Base-by-base conservation (phyloP, 1,140 invertebrate genomes). In the Onthophagus taurus region DNA sequence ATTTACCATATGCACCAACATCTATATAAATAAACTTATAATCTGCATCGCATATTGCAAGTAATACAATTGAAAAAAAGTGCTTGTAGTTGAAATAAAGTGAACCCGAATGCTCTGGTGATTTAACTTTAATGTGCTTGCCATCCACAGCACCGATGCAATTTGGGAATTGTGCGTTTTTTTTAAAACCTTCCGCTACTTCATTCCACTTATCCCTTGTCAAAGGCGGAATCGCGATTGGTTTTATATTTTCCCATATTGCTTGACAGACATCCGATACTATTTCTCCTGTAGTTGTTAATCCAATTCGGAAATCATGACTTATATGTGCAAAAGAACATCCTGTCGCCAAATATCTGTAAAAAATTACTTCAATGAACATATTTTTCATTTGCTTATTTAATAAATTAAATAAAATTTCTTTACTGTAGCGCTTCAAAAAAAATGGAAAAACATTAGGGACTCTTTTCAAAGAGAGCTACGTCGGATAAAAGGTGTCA, bases 111-210 rank as follows among this genome's bases (percentile, higher is more conserved):
- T 57, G 51, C 18, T 18, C 13, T 16, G 65, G 64, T 48, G 43
- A 48, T 52, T 41, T 29, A 47, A 67, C 58, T 34, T 44, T 48
- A 6, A 53, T 69, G 64, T 53, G n/a, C n/a, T 70, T 71, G 12
- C 66, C 65, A 53, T 72, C 66, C 9, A 74, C 43, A 6, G 65
- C 61, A 8, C 68, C 66, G 21, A 69, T 43, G 49, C 65, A 70
- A 36, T 65, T 51, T 18, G 69, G 66, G 54, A 72, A 70, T 52
- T 69, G 60, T 50, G 50, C 47, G 13, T 49, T 38, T 31, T 46
- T 52, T 29, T 54, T 36, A 49, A 54, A 54, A 45, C 45, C 38
- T 14, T 42, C 46, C 31, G 42, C 43, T 30, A 50, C 34, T 45
- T 51, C 7, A 14, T 34, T 9, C 34, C 34, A 39, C 39, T 46